Evolutionary conservation across 2,888 invertebrate species (phyloP), one percentile per base, ranked within the genome.

Genomic region (Lasioglossum vierecki): DNA sequence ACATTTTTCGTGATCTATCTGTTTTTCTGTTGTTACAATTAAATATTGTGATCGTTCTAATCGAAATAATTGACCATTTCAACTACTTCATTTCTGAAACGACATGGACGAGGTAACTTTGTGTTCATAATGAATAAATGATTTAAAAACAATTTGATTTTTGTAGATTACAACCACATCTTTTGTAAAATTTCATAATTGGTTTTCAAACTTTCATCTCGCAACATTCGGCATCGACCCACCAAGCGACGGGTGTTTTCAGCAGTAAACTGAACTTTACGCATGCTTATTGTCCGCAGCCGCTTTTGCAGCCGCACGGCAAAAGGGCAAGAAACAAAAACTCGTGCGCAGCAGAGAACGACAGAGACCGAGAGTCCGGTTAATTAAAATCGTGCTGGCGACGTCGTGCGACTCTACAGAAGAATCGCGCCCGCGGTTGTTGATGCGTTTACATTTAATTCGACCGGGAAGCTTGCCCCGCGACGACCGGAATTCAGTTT

Each of bases 371-470:
- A 87, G 89, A 89, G 86, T 88, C 89, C 85, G 91, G 91, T 92
- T 92, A 92, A 92, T 92, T 92, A 92, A 92, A 92, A 91, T 91
- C 88, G 88, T 88, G 90, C 85, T 22, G 86, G 76, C 85, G 86
- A 85, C 89, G 44, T 4, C 68, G 22, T 3, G 66, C 79, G 74
- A 71, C 79, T 70, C 44, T 8, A 46, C 39, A 44, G 71, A 60
- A 70, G 68, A 78, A 85, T 53, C 74, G 53, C 74, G 63, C 15
- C 15, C 26, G 71, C 41, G 74, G 63, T 68, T 72, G 84, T 80
- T 77, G 77, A 76, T 78, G 79, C 80, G 81, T 73, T 73, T 80
- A 73, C 68, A 78, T 80, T 80, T 80, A 85, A 85, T 78, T 75
- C 75, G 39, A 49, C 77, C 30, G 77, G 41, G 70, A 66, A 76